Percentiles rank a stretch among this genome's conserved stretches.
Conservation (phyloP, 2,797 vertebrate genomes). For the Chiloscyllium punctatum region DNA sequence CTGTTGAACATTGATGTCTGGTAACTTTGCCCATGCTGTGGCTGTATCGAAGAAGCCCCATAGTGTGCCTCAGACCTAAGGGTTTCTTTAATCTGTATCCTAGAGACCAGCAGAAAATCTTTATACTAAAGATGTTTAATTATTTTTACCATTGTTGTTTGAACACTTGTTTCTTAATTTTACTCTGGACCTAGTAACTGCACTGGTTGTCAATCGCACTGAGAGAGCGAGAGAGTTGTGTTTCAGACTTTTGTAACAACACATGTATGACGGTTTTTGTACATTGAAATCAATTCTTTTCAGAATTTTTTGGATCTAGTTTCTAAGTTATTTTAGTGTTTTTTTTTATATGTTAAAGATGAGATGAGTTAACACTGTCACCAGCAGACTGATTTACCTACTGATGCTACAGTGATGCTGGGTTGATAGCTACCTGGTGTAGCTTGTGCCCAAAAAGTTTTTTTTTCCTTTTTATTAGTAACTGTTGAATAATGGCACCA, state of each 20-base stretch:
- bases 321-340: slow-evolving; percentile 99
- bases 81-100: slow-evolving; percentile 93
- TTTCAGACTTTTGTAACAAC: slow-evolving; percentile 81
- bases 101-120: slow-evolving; percentile 99
- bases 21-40: slow-evolving; percentile 30
- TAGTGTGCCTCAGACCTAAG: slow-evolving; percentile 98
- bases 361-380: slow-evolving; percentile 68
- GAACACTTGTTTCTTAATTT: slow-evolving; percentile 76
- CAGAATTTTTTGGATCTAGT: slow-evolving; percentile 97
- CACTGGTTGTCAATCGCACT: slow-evolving; percentile 98
- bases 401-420: slow-evolving; percentile 70
- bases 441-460: slow-evolving; percentile 64
- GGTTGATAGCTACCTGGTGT: slow-evolving; percentile 84
- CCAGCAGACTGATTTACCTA: slow-evolving; percentile 71
- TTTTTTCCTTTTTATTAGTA: slow-evolving; percentile 65
- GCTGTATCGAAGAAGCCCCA: slow-evolving; percentile 46
- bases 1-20: slow-evolving; percentile 35
- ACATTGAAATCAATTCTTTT: slow-evolving; percentile 96
- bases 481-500: slow-evolving; percentile 58
- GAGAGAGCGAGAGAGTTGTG: slow-evolving; percentile 86
- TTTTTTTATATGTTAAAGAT: slow-evolving; percentile 80
- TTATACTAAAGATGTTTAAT: slow-evolving; percentile 91
- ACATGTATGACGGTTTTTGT: slow-evolving; percentile 94
- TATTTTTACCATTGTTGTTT: slow-evolving; percentile 66
- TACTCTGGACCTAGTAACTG: slow-evolving; percentile 97